Percentiles rank a stretch among this genome's conserved stretches.
phyloP scores from a whole-genome alignment of 2,797 vertebrate genomes.

The Muscicapa comitata region DNA sequence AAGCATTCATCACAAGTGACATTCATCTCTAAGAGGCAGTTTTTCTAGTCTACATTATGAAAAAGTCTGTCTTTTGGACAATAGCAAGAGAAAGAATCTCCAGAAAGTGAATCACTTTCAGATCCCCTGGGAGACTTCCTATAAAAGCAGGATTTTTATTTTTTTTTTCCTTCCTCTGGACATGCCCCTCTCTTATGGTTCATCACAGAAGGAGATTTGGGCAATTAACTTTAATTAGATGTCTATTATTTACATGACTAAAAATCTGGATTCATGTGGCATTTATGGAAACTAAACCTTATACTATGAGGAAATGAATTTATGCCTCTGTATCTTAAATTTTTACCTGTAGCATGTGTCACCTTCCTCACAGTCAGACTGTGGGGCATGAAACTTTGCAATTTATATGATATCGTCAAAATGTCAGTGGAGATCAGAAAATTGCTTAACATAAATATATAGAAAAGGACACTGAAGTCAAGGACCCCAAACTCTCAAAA shows the following conservation, averaged over 20 bases:
- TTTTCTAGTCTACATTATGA: not conserved
- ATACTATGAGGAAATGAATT: not conserved
- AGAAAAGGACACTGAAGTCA: not conserved
- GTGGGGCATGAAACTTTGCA: not conserved
- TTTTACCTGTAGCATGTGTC: not conserved
- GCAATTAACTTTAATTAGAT: not conserved
- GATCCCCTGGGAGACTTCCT: not conserved
- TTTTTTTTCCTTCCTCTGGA: not conserved
- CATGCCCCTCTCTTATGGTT: not conserved
- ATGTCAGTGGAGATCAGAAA: not conserved
- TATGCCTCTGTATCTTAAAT: not conserved
- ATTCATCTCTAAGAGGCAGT: not conserved
- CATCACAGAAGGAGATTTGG: not conserved
- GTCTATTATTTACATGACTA: not conserved
- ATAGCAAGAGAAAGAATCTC: not conserved
- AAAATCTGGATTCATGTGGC: not conserved
- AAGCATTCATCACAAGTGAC: not conserved
- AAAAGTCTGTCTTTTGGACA: not conserved
- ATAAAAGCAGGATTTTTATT: not conserved
- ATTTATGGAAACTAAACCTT: not conserved
- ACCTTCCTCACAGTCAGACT: not conserved
- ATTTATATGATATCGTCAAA: not conserved
- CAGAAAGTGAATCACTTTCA: not conserved
- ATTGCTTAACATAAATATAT: not conserved
- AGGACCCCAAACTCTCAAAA: not conserved